A percentile compares a stretch with the other conserved stretches of the same genome.
Conservation (phyloP, 2,113 vertebrate genomes). For the Gymnocephalus cernua region DNA sequence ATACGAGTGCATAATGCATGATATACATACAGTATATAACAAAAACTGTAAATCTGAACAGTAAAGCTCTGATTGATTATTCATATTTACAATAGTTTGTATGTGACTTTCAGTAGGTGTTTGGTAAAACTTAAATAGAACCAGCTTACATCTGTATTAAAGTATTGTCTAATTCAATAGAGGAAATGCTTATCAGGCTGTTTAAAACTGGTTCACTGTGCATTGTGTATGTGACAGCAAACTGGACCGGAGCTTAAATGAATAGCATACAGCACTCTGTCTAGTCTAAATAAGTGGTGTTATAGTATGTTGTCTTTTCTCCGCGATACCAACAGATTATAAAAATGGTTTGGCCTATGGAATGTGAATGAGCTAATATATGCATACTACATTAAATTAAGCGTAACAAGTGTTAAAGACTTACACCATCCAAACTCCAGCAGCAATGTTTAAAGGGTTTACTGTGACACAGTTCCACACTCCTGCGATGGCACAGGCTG, state of each 20-base stretch:
- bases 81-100: background rate
- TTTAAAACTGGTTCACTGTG: background rate
- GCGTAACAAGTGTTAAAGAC: slow-evolving; percentile 62
- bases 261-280: background rate
- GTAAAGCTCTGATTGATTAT: background rate
- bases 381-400: background rate
- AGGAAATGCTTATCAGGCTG: background rate
- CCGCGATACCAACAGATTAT: background rate
- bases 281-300: background rate
- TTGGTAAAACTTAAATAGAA: background rate
- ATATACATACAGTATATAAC: background rate
- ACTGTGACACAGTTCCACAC: slow-evolving; percentile 96
- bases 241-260: background rate
- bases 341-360: background rate
- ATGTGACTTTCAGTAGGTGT: background rate
- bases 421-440: slow-evolving; percentile 99
- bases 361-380: background rate
- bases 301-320: background rate
- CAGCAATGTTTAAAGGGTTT: slow-evolving; percentile 95
- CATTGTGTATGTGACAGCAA: background rate
- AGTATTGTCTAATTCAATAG: background rate
- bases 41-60: background rate
- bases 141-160: background rate
- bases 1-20: background rate
- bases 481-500: slow-evolving; percentile 91